Conservation (phyloP, 2,888 invertebrate species). For the Mylabris sibirica region DNA sequence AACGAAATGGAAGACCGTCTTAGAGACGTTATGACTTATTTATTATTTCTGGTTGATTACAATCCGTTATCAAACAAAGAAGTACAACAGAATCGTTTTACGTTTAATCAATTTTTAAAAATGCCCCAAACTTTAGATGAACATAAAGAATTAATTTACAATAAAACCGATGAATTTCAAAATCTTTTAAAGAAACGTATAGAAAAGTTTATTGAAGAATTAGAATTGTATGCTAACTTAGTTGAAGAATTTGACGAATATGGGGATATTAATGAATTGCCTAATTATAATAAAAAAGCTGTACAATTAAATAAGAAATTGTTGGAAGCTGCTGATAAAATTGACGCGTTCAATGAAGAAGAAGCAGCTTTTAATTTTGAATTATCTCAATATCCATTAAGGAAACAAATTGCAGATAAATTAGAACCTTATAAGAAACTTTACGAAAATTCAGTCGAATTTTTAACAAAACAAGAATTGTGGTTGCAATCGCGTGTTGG, state of each 20-base stretch:
- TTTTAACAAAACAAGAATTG: slow-evolving; percentile 78
- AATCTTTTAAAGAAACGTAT: slow-evolving; percentile 79
- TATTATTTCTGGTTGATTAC: slow-evolving; percentile 86
- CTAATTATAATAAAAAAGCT: slow-evolving; percentile 83
- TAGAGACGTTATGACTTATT: slow-evolving; percentile 71
- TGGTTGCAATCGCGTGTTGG: slow-evolving; percentile 90
- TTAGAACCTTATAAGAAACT: slow-evolving; percentile 86
- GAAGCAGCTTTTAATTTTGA: slow-evolving; percentile 90
- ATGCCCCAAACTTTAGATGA: slow-evolving; percentile 85
- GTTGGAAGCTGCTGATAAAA: slow-evolving; percentile 75
- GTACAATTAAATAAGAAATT: slow-evolving; percentile 79
- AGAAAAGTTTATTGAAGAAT: slow-evolving; percentile 81
- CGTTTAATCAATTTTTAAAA: slow-evolving; percentile 87
- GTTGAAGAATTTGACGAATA: slow-evolving; percentile 86
- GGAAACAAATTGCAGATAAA: slow-evolving; percentile 80
- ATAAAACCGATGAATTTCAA: slow-evolving; percentile 88
- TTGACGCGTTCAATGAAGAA: slow-evolving; percentile 91
- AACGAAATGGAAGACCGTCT: slow-evolving; percentile 80
- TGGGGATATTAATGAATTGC: slow-evolving; percentile 84
- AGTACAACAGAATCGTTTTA: slow-evolving; percentile 86
- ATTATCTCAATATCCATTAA: slow-evolving; percentile 84
- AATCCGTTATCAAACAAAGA: slow-evolving; percentile 81
- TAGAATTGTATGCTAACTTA: slow-evolving; percentile 80
- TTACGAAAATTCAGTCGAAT: slow-evolving; percentile 89
- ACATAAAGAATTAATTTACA: slow-evolving; percentile 78